Conservation (phyloP, 2,888 invertebrate species). For the Pseudolycoriella hygida region DNA sequence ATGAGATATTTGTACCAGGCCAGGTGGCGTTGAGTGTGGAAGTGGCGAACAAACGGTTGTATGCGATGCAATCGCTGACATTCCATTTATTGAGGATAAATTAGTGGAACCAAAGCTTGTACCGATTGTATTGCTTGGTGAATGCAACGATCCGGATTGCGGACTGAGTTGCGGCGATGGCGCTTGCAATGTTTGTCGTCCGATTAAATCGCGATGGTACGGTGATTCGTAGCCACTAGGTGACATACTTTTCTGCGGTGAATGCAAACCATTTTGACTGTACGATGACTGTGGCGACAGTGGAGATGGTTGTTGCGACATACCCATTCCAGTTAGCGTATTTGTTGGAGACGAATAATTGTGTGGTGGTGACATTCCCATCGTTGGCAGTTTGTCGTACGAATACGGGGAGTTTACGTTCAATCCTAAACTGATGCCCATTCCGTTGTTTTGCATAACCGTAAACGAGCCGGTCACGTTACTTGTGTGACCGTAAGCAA, state of each 20-base stretch:
- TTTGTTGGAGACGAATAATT: constrained; percentile 56
- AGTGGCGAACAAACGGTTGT: constrained; percentile 18
- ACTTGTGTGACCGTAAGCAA: constrained; percentile 43
- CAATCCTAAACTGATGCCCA: constrained; percentile 42
- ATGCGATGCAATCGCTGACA: constrained; percentile 12
- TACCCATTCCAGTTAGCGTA: constrained; percentile 35
- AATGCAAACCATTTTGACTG: constrained; percentile 62
- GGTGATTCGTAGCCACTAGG: constrained; percentile 65
- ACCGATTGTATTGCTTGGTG: constrained; percentile 25
- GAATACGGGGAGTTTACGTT: constrained; percentile 54
- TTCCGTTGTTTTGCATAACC: constrained; percentile 73
- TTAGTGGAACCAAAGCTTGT: constrained; percentile 1
- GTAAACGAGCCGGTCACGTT: constrained; percentile 67
- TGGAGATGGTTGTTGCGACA: constrained; percentile 33
- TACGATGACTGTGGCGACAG: constrained; percentile 73
- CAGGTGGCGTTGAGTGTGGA: constrained; percentile 29
- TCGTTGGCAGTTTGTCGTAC: constrained; percentile 60
- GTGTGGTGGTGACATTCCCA: constrained; percentile 74
- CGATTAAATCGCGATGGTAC: constrained; percentile 19
- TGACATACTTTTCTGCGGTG: constrained; percentile 69
- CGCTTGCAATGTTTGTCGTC: constrained; percentile 20
- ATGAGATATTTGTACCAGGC: constrained; percentile 33
- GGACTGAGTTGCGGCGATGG: constrained; percentile 50
- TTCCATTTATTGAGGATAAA: neutral
- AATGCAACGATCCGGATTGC: constrained; percentile 42